phyloP scores from a whole-genome alignment of 2,888 invertebrate genomes.

The Cephus pulcher region DNA sequence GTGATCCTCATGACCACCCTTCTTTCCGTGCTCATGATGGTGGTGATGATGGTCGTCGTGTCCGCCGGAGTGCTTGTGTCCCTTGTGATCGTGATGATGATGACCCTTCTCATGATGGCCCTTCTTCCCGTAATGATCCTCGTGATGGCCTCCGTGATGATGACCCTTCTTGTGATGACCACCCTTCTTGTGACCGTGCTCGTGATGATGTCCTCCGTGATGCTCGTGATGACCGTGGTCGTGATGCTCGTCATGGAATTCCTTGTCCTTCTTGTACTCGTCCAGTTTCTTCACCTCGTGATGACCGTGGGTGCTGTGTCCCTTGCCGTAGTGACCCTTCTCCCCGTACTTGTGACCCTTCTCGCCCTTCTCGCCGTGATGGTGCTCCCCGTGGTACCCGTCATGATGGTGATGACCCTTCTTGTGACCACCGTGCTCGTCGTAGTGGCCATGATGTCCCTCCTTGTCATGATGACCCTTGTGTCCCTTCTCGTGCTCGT shows the following conservation, averaged over 20 bases:
- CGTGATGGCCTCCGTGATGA: conserved; percentile 79
- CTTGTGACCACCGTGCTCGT: conserved; percentile 72
- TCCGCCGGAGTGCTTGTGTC: conserved; percentile 81
- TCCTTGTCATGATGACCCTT: conserved; percentile 79
- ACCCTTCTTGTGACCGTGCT: conserved; percentile 82
- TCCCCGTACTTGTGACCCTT: conserved; percentile 73
- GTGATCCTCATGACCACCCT: conserved; percentile 80
- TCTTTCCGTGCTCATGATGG: conserved; percentile 79
- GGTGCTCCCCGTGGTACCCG: conserved; percentile 72
- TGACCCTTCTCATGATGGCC: conserved; percentile 81
- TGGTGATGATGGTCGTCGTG: conserved; percentile 80
- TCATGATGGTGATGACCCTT: conserved; percentile 72
- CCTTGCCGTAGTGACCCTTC: conserved; percentile 80
- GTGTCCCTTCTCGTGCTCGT: conserved; percentile 72
- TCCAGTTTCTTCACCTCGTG: conserved; percentile 85
- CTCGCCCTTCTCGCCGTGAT: conserved; percentile 74
- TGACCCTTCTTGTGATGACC: conserved; percentile 81
- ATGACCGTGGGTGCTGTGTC: conserved; percentile 84
- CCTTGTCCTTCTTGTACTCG: conserved; percentile 85
- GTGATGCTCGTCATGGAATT: conserved; percentile 85
- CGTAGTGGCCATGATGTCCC: conserved; percentile 71
- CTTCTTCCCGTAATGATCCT: conserved; percentile 81
- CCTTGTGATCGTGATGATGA: conserved; percentile 80
- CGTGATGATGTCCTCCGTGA: conserved; percentile 81
- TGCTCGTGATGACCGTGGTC: conserved; percentile 83